Base-by-base conservation (phyloP, 1,140 invertebrate genomes). In the Stegodyphus dumicola region DNA sequence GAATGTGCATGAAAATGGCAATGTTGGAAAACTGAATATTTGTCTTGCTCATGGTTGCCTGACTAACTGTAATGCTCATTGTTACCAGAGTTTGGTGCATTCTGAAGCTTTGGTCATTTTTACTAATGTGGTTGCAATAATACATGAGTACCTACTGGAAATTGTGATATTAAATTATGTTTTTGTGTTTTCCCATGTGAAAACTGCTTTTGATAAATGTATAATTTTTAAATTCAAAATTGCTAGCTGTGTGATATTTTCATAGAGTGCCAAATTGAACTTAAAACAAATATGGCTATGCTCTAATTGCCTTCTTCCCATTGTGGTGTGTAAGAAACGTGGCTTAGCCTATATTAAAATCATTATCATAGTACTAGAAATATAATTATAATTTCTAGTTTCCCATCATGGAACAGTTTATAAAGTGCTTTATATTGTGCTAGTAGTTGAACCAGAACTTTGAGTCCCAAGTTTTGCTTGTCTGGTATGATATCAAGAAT, bases 291-390 rank as follows among this genome's bases (percentile, higher is more conserved):
- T 1, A 48, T 71, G 18, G 18, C 33, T n/a, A n/a, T 52, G 18
- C 10, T 52, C 3, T 7, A 48, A 71, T 9, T 49, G 6, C 49
- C 9, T 48, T 51, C 7, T 9, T 67, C 15, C n/a, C 5, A 5
- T 78, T 13, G 53, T 69, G 49, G 5, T 9, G 49, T n/a, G 18
- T 6, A 5, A 60, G 13, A 13, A 67, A 49, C 7, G 1, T 33
- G 18, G 13, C 67, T 75, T 67, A 54, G 71, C 80, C 80, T 66
- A 83, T 18, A 83, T 11, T 5, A 83, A 67, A 75, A 7, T 66
- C 70, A 83, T 83, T 75, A 83, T 67, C 70, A 83, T 83, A 75
- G 79, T 83, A 83, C 79, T 83, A 7, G 60, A 75, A 75, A 74
- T 71, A 48, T 33, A 1, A 48, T 64, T 81, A 33, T 75, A 65